Base-by-base conservation (phyloP, 1,140 invertebrate genomes). In the Pseudomyrmex dendroicus region DNA sequence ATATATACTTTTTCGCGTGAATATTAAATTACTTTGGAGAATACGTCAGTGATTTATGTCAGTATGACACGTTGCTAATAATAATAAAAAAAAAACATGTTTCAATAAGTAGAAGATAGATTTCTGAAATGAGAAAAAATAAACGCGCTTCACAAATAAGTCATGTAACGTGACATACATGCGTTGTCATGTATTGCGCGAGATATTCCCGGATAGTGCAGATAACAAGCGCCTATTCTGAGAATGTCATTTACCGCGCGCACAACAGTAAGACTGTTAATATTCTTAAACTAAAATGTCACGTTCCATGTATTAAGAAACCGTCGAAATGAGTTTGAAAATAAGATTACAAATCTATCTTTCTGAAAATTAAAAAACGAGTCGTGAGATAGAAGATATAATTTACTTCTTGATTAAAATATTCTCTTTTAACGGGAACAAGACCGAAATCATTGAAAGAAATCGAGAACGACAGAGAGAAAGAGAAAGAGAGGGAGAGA, bases 241-340 rank as follows among this genome's bases (percentile, higher is more conserved):
- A 68, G 52, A 78, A 68, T 78, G 20, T 44, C 15, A 48, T 1
- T 68, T 68, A 46, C 25, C 50, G 4, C 12, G 13, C 22, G 8
- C 12, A 67, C 35, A 44, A 20, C n/a, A 25, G 3, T 25, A 25
- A 25, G 25, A 25, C 2, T 25, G 25, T 25, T 25, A 25, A 25
- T 25, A 25, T 25, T 25, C 25, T 25, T 25, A 25, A 25, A 25
- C 22, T 25, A 25, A 25, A 25, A 25, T 25, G 3, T 25, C 25
- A 25, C 25, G 25, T 25, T 25, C 25, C 25, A 25, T 25, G 25
- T 25, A 25, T 25, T 25, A 25, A 25, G 25, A 25, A 25, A 25
- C 4, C 2, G 25, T 25, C 3, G 25, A 25, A 25, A 25, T 25
- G 25, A 25, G 25, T 25, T 25, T 2, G 25, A 25, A 25, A 25